phyloP scores from a whole-genome alignment of 2,113 vertebrate genomes.

The Toxotes jaculatrix region DNA sequence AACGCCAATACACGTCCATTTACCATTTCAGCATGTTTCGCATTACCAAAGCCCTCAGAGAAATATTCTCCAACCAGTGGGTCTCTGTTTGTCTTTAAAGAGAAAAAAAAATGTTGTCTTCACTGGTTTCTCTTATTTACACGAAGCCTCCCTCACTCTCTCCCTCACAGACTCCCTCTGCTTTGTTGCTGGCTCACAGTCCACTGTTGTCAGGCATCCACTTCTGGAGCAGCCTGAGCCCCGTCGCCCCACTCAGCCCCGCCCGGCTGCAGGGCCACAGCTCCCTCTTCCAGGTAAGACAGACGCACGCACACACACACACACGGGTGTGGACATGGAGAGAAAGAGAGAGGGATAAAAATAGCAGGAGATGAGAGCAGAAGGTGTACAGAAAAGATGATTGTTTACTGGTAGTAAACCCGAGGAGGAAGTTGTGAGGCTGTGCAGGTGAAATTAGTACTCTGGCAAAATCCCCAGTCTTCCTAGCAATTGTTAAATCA shows the following conservation, averaged over 20 bases:
- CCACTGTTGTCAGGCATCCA: slow-evolving; percentile 94
- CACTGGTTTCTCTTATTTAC: slow-evolving; percentile 49
- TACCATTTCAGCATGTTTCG: slow-evolving; percentile 65
- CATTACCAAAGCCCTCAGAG: slow-evolving; percentile 60
- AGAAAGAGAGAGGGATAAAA: neutral
- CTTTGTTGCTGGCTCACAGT: slow-evolving; percentile 94
- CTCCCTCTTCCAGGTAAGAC: slow-evolving; percentile 93
- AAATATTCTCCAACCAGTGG: slow-evolving; percentile 16
- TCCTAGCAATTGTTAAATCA: neutral
- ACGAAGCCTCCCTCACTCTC: slow-evolving; percentile 7
- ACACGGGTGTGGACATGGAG: neutral
- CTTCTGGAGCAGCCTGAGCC: slow-evolving; percentile 98
- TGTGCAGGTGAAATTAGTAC: slow-evolving; percentile 4
- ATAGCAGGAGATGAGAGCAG: slow-evolving; percentile 1
- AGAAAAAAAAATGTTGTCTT: slow-evolving; percentile 30
- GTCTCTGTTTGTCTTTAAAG: slow-evolving; percentile 9
- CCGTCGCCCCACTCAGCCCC: slow-evolving; percentile 94
- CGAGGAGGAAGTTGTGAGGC: slow-evolving; percentile 50
- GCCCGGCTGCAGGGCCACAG: slow-evolving; percentile 94
- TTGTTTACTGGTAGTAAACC: slow-evolving; percentile 38
- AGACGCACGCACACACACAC: neutral
- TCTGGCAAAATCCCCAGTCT: slow-evolving; percentile 25
- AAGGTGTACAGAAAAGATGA: slow-evolving; percentile 5
- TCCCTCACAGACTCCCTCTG: slow-evolving; percentile 89
- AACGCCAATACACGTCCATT: slow-evolving; percentile 71